Base-by-base conservation (phyloP, 2,888 invertebrate genomes). In the Cheilosia impressa region DNA sequence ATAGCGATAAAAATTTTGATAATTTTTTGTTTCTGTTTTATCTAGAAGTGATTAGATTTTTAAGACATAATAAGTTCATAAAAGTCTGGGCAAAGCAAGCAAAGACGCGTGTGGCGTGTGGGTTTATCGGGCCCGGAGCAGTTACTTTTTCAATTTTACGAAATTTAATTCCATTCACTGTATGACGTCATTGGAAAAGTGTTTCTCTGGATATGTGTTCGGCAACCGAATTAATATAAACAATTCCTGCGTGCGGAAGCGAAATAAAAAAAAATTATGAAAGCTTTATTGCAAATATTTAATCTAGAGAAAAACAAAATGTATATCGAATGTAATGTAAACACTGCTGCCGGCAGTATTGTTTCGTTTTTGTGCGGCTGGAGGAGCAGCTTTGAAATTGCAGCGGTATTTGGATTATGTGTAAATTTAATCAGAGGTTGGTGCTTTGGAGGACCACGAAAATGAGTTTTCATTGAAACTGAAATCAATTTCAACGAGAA, bases 1-100 rank as follows among this genome's bases (percentile, higher is more conserved):
- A 75, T 75, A 75, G 58, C 47, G 75, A n/a, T 66, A 50, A n/a
- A 75, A 75, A 22, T 50, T 6, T 60, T 60, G 47, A 58, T 50
- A 58, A 58, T 41, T 69, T 43, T 43, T 27, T 10, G 22, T 17
- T 38, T 47, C n/a, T 38, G 13, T 69, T 6, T 72, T 72, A 72
- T 72, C 72, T 62, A 19, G 15, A 41, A 62, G 22, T 62, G 72
- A 72, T 72, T 72, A 62, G 62, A 31, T 15, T 27, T 41, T 53
- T 19, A 72, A 62, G 72, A 62, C 50, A 71, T 27, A 50, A 60
- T 50, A 58, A 50, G 58, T 71, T 58, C n/a, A 53, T 10, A 22
- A 65, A 50, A 52, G 38, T 45, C 6, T 50, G 10, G 15, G 58
- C 3, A 41, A 58, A 38, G 34, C n/a, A 50, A 19, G 24, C 45